Evolutionary conservation across 2,113 vertebrate species (phyloP).

Genomic region (Rhinopomastus cyanomelas): DNA sequence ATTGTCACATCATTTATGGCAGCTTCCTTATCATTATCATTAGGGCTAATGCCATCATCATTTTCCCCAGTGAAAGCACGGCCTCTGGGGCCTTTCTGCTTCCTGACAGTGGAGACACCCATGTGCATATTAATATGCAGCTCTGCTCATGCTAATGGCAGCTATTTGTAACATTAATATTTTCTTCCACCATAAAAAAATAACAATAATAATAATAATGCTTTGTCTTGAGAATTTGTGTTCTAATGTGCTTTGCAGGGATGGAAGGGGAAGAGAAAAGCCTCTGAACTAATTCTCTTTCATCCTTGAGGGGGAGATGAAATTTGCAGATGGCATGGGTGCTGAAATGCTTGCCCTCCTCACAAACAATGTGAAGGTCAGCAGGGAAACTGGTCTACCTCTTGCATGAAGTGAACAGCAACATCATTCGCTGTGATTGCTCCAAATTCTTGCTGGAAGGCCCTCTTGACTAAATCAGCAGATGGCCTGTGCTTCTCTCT

Average conservation of each 20-base stretch:
- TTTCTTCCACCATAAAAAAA: constrained; percentile 75
- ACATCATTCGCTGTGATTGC: neutral
- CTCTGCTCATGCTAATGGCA: constrained; percentile 70
- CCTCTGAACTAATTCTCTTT: constrained; percentile 67
- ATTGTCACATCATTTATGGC: constrained; percentile 59
- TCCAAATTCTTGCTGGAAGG: neutral
- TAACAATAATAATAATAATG: constrained; percentile 63
- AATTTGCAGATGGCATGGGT: constrained; percentile 17
- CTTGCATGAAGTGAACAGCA: neutral
- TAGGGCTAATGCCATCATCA: constrained; percentile 65
- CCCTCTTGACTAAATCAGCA: neutral
- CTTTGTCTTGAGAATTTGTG: constrained; percentile 78
- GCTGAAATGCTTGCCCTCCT: neutral
- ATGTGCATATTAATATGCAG: constrained; percentile 74
- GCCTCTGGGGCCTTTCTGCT: constrained; percentile 71
- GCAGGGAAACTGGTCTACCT: neutral
- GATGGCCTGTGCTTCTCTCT: accelerated
- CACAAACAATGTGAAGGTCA: neutral
- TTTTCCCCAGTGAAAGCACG: constrained; percentile 71
- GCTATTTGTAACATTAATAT: constrained; percentile 80
- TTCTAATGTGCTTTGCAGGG: constrained; percentile 69
- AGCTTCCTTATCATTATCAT: constrained; percentile 66
- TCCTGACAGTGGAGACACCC: constrained; percentile 69
- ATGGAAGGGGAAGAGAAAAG: constrained; percentile 37
- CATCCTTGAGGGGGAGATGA: constrained; percentile 21